These are phyloP conservation scores for Argyrosomus regius DNA, from an alignment of 2,797 vertebrate species.

Conservation along the genomic window DNA sequence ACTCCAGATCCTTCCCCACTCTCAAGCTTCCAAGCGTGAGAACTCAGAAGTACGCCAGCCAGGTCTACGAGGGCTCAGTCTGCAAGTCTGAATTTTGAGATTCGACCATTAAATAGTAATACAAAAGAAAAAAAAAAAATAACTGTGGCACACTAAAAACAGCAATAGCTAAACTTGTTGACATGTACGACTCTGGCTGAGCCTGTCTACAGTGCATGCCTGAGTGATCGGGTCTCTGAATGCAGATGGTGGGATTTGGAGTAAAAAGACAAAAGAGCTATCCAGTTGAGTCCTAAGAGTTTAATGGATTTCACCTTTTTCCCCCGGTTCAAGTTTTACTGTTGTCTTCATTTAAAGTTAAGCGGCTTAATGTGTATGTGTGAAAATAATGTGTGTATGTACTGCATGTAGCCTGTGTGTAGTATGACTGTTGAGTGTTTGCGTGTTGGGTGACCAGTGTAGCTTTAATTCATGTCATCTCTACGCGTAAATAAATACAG, in stretches of 20 bases:
- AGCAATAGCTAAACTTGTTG: constrained; percentile 79
- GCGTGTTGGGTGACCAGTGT: constrained; percentile 73
- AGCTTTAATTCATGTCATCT: constrained; percentile 69
- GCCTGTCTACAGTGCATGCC: constrained; percentile 85
- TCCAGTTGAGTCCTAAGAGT: constrained; percentile 83
- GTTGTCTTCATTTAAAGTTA: constrained; percentile 88
- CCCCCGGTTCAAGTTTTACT: constrained; percentile 86
- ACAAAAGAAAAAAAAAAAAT: constrained; percentile 64
- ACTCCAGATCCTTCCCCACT: constrained; percentile 52
- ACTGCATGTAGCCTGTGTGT: constrained; percentile 67
- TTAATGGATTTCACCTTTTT: constrained; percentile 77
- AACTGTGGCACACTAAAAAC: constrained; percentile 79
- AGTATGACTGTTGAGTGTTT: constrained; percentile 57
- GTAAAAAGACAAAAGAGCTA: constrained; percentile 83
- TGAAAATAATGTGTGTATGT: constrained; percentile 60
- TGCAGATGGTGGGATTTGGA: constrained; percentile 79
- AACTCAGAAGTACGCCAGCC: constrained; percentile 65
- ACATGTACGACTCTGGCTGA: constrained; percentile 77
- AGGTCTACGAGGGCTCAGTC: constrained; percentile 80
- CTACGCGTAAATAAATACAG: constrained; percentile 70
- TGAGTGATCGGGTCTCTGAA: constrained; percentile 86
- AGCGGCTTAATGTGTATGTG: constrained; percentile 70
- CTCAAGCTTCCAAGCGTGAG: constrained; percentile 61
- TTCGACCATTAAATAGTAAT: constrained; percentile 74
- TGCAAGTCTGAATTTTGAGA: constrained; percentile 78